Evolutionary conservation across 2,113 vertebrate genomes (phyloP), one percentile per base, ranked within the genome.

Genomic region (Psettodes erumei): DNA sequence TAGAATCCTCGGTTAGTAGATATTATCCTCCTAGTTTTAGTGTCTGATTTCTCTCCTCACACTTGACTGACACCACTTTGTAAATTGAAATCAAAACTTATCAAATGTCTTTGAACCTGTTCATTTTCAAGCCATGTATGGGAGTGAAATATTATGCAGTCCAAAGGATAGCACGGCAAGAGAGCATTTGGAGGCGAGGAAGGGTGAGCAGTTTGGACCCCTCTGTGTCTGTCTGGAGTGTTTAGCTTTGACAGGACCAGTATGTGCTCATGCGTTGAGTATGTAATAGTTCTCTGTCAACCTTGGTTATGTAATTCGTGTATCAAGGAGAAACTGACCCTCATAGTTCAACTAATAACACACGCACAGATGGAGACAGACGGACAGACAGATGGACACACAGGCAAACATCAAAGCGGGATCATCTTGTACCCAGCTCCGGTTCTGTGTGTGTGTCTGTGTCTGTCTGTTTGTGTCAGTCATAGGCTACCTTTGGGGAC

Each of bases 321-420:
- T 70, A 88, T 88, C 71, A 83, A 90, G 82, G 83, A 76, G 74
- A 88, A 80, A 72, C 66, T 70, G 72, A 83, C 65, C 81, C 82
- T 68, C 75, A 70, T 50, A 60, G 69, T 84, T 85, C 37, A 77
- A 61, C 81, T 85, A 84, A 81, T 80, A 86, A 79, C 67, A 73
- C 25, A 1, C 8, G 18, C 56, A 47, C 78, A 45, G 48, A 76
- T 75, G 75, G 77, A 79, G 80, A 51, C 76, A 60, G 63, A 62
- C 71, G 50, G 75, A 80, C 67, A 40, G 53, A 81, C 72, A 72
- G 58, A 77, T 63, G 68, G 58, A 74, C 47, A 64, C 67, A 72
- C 9, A 75, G 68, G 71, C 65, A 64, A 37, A 89, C 87, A 74
- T 87, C 87, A 90, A 88, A 85, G 70, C 32, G 56, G 58, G 69